A percentile compares a stretch with the other conserved stretches of the same genome.
Evolutionary conservation across 2,888 invertebrate species (phyloP).

Genomic region (Oscheius myriophilus): DNA sequence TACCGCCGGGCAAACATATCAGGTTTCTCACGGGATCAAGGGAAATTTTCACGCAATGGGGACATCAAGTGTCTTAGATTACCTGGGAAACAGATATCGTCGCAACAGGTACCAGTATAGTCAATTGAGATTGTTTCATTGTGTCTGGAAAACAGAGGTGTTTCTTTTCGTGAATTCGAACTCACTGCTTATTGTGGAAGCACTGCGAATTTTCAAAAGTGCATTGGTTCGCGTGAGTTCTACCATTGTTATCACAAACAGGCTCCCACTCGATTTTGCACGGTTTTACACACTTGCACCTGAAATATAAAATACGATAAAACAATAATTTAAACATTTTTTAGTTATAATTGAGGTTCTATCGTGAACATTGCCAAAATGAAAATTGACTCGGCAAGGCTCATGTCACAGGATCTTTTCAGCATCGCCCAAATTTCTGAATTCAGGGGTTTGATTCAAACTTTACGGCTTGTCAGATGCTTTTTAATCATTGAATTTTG

Average conservation of each 20-base stretch:
- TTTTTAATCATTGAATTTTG: too few species aligned
- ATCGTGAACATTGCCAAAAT: background rate
- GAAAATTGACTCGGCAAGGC: too few species aligned
- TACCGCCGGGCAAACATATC: too few species aligned
- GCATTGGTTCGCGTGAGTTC: constrained; percentile 54
- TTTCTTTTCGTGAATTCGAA: background rate
- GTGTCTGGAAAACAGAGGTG: constrained; percentile 30
- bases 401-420: too few species aligned
- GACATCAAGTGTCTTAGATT: too few species aligned
- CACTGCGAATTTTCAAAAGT: constrained; percentile 53
- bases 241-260: constrained; percentile 54
- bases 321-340: background rate
- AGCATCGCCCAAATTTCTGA: too few species aligned
- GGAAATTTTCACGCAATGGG: too few species aligned
- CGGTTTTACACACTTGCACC: constrained; percentile 45
- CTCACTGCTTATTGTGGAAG: constrained; percentile 49
- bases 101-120: constrained; percentile 54
- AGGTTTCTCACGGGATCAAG: too few species aligned
- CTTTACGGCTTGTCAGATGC: too few species aligned
- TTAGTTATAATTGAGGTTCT: background rate
- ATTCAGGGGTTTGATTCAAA: too few species aligned
- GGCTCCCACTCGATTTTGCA: constrained; percentile 52
- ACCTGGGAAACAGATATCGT: constrained; percentile 46
- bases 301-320: constrained; percentile 29
- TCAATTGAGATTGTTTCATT: constrained; percentile 51